Evolutionary conservation across 1,140 invertebrate genomes (phyloP).

Genomic region (Trichoplusia ni): DNA sequence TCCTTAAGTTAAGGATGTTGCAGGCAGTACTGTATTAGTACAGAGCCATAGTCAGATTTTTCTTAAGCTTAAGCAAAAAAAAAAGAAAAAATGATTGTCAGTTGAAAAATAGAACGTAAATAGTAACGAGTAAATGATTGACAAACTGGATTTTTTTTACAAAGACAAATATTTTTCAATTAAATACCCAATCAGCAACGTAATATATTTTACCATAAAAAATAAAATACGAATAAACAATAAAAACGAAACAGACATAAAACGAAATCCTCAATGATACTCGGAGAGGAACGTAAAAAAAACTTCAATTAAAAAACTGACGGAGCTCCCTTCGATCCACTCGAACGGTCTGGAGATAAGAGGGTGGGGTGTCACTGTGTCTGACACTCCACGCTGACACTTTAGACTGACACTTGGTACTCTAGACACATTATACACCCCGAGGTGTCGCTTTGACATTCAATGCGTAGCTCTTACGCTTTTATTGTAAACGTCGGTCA

Average conservation of each 20-base stretch:
- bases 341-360: conserved; percentile 1
- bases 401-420: conserved; percentile 9
- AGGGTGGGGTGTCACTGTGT: conserved; percentile 6
- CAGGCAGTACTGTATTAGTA: too few species aligned
- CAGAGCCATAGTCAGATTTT: too few species aligned
- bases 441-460: conserved; percentile 15
- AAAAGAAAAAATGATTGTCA: too few species aligned
- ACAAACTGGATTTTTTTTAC: too few species aligned
- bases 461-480: not conserved
- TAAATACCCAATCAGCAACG: too few species aligned
- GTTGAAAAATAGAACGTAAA: too few species aligned
- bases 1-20: too few species aligned
- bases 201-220: too few species aligned
- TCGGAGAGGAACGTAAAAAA: conserved; percentile 3
- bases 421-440: conserved; percentile 17
- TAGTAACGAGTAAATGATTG: too few species aligned
- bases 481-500: not conserved
- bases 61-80: too few species aligned
- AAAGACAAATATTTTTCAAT: too few species aligned
- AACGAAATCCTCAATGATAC: not conserved
- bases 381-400: conserved; percentile 6
- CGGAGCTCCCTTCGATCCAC: conserved; percentile 1
- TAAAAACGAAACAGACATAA: not conserved
- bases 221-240: conserved; percentile 2
- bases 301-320: conserved; percentile 25